A percentile compares a stretch with the other conserved stretches of the same genome.
Conservation (phyloP, 1,140 invertebrate species). For the Bombus difficillimus region DNA sequence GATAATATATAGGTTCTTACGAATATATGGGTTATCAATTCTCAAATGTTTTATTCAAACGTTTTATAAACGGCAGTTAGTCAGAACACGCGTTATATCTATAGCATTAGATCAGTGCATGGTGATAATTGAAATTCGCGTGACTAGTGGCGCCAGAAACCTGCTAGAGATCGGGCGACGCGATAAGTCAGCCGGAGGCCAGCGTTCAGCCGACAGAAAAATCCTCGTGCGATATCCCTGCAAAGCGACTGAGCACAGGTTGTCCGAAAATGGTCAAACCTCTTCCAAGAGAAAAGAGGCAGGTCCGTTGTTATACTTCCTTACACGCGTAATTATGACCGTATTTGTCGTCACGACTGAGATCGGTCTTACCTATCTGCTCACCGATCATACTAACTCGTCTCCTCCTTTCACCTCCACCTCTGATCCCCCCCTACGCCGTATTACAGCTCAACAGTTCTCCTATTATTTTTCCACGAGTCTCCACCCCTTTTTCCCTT, state of each 20-base stretch:
- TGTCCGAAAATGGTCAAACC: slow-evolving; percentile 44
- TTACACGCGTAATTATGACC: slow-evolving; percentile 65
- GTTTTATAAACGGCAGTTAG: no score
- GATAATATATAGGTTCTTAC: background rate
- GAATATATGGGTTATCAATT: background rate
- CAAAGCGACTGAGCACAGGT: background rate
- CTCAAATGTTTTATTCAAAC: background rate
- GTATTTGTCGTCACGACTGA: slow-evolving; percentile 51
- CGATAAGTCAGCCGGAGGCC: slow-evolving; percentile 16
- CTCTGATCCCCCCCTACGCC: background rate
- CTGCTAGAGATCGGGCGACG: slow-evolving; percentile 16
- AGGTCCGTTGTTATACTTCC: slow-evolving; percentile 57
- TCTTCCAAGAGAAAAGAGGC: slow-evolving; percentile 27
- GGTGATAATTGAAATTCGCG: slow-evolving; percentile 26
- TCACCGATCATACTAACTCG: background rate
- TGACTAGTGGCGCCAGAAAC: slow-evolving; percentile 32
- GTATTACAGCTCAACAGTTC: no score
- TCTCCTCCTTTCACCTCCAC: slow-evolving; percentile 13
- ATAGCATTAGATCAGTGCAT: background rate
- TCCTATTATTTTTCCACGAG: background rate
- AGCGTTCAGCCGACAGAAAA: background rate
- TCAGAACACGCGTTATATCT: background rate
- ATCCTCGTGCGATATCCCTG: slow-evolving; percentile 12
- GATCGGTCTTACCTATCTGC: slow-evolving; percentile 40
- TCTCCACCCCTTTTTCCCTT: background rate